Conservation (phyloP, 2,888 invertebrate species). For the Saturnia pavonia region DNA sequence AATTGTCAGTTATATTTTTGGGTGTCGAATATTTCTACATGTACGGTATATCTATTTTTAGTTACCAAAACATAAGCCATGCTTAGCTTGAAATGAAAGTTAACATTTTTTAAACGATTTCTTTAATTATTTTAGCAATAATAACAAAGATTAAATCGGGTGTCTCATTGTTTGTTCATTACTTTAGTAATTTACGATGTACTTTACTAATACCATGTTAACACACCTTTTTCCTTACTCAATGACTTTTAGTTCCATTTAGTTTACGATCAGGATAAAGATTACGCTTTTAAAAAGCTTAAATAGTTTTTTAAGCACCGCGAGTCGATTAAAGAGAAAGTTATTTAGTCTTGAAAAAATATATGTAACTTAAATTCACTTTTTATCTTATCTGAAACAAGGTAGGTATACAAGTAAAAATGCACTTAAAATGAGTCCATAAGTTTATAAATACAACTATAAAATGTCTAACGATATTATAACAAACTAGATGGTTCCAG, state of each 20-base stretch:
- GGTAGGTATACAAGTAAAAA: constrained; percentile 40
- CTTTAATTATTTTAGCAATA: background rate
- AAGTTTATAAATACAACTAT: constrained; percentile 53
- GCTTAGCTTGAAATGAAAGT: no score
- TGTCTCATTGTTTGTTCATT: constrained; percentile 4
- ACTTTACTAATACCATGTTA: constrained; percentile 23
- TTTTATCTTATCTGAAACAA: constrained; percentile 60
- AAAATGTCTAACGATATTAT: constrained; percentile 56
- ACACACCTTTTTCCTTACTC: constrained; percentile 17
- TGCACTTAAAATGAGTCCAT: constrained; percentile 50
- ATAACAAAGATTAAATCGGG: background rate
- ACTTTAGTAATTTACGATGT: background rate
- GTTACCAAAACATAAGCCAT: no score
- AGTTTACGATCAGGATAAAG: constrained; percentile 57
- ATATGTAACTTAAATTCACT: constrained; percentile 45
- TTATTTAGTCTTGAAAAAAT: constrained; percentile 46
- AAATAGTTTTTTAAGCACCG: constrained; percentile 55
- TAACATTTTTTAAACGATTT: background rate
- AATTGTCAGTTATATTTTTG: no score
- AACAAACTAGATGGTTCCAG: constrained; percentile 50
- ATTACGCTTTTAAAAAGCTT: constrained; percentile 48
- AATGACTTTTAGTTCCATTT: constrained; percentile 37
- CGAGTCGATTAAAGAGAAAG: constrained; percentile 67
- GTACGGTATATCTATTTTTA: no score
- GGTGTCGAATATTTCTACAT: no score